phyloP scores from a whole-genome alignment of 2,888 invertebrate genomes.

The Mantis religiosa region DNA sequence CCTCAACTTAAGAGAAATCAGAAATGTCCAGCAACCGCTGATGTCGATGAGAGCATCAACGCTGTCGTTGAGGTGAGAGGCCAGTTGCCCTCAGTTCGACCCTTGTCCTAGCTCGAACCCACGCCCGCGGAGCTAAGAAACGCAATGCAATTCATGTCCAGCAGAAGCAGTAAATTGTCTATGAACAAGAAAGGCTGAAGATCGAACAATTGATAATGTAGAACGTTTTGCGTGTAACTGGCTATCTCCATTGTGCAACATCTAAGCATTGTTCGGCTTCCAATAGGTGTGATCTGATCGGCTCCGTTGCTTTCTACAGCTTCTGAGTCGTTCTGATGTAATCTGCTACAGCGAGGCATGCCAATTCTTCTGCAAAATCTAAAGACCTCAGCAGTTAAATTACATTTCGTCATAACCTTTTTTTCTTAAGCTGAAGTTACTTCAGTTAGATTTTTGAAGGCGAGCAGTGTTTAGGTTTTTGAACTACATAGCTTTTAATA shows the following conservation, averaged over 20 bases:
- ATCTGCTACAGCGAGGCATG: neutral
- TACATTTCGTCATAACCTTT: too few species aligned
- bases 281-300: neutral
- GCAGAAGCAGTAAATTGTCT: neutral
- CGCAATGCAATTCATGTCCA: neutral
- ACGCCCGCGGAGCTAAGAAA: neutral
- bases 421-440: too few species aligned
- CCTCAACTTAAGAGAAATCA: too few species aligned
- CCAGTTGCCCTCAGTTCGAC: neutral
- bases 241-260: neutral
- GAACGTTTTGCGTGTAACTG: neutral
- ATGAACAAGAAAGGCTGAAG: neutral
- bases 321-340: neutral
- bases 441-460: too few species aligned
- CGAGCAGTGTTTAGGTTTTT: too few species aligned
- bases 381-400: too few species aligned
- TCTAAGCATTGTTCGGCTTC: neutral
- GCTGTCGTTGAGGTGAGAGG: neutral
- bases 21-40: too few species aligned
- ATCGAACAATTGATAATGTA: neutral
- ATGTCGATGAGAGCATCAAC: too few species aligned
- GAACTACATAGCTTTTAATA: too few species aligned
- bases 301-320: neutral
- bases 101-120: neutral
- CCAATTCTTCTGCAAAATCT: neutral